Evolutionary conservation across 2,113 vertebrate genomes (phyloP), one percentile per base, ranked within the genome.

Genomic region (Hypanus sabinus): DNA sequence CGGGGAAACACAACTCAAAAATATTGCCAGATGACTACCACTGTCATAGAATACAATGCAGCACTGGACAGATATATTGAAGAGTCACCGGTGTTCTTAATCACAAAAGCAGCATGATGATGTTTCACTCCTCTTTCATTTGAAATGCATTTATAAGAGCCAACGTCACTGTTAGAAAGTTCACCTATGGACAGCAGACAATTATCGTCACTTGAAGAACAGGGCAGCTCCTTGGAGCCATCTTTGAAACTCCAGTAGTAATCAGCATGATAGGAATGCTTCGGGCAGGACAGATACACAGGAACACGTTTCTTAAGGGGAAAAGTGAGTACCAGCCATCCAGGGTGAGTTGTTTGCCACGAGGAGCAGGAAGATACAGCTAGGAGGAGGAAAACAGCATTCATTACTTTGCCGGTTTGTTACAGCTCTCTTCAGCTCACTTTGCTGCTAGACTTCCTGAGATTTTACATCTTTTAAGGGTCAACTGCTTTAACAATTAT

Each of bases 211-310:
- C 96, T 96, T 75, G 95, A 96, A 57, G 96, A 94, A 94, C 97
- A 97, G 1, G 95, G 94, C 62, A 24, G 1, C 94, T 38, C 95
- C 38, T 14, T 94, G 22, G 71, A 77, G 80, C 9, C 16, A 2
- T 46, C 46, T 46, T 36, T 11, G 46, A 96, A 95, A 79, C 95
- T 71, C 97, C 97, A 97, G 38, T 75, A 96, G 95, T 97, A 97
- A 75, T 55, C 87, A 0, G 97, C 97, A 2, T 97, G 97, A 93
- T 96, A 96, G 0, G 97, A 97, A 93, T 96, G 94, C 76, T 97
- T 96, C 0, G 97, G 96, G 93, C 97, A 97, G 16, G 96, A 96
- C 94, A 97, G 95, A 55, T 97, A 97, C 91, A 97, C 96, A n/a
- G 97, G 96, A 77, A 95, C 91, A 5, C 0, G 0, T 11, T 24